A percentile compares a stretch with the other conserved stretches of the same genome.
phyloP scores from a whole-genome alignment of 2,113 vertebrate species.

The Salvator merianae region DNA sequence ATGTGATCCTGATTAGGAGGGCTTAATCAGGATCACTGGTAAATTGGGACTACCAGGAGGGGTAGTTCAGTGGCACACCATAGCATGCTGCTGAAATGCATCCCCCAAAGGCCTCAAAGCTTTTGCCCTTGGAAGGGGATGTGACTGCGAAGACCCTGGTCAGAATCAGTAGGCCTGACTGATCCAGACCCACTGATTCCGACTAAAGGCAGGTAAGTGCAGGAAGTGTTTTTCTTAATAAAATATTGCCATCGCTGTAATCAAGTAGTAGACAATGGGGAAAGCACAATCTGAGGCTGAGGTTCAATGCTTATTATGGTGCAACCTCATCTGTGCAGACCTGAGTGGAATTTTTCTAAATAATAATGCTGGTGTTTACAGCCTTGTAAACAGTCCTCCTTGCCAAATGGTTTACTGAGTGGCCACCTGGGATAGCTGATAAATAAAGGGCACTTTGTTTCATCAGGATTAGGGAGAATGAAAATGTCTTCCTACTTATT shows the following conservation, averaged over 20 bases:
- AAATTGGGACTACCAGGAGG: too few relatives aligned
- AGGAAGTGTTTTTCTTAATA: neutral
- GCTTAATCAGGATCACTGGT: too few relatives aligned
- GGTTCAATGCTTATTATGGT: neutral
- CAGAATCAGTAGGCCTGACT: too few relatives aligned
- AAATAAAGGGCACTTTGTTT: slow-evolving; percentile 47
- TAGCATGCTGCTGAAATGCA: too few relatives aligned
- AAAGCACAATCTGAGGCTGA: neutral
- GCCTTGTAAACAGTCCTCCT: neutral
- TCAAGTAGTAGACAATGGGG: fast-evolving
- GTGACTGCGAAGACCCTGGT: too few relatives aligned
- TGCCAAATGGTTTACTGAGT: neutral
- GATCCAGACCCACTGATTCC: too few relatives aligned
- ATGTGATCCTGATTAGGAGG: too few relatives aligned
- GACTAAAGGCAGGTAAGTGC: too few relatives aligned
- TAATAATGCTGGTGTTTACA: neutral
- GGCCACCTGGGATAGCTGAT: slow-evolving; percentile 32
- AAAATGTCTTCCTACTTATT: neutral
- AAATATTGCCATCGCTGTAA: neutral
- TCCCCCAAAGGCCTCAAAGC: too few relatives aligned
- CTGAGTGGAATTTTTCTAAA: neutral
- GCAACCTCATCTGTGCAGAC: neutral
- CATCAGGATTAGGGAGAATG: slow-evolving; percentile 48
- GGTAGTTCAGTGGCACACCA: too few relatives aligned
- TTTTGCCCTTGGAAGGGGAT: too few relatives aligned